These are phyloP conservation scores for Syrmaticus mikado DNA, from an alignment of 2,113 vertebrate species.

Conservation along the genomic window DNA sequence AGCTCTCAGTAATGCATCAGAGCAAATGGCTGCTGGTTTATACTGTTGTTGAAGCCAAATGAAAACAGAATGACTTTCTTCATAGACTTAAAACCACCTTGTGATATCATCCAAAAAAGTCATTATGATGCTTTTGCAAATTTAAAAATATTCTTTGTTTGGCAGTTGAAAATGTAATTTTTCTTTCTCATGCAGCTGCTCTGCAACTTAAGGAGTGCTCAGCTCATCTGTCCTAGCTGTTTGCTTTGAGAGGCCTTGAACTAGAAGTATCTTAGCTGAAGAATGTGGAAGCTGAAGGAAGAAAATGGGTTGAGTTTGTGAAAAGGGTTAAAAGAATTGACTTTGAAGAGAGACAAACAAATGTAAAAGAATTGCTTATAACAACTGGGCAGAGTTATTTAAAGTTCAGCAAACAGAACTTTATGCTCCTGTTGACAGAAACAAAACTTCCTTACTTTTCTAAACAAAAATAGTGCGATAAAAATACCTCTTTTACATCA, in stretches of 20 bases:
- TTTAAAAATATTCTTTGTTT: background rate
- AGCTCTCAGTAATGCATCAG: background rate
- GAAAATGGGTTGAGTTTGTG: background rate
- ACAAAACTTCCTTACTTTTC: background rate
- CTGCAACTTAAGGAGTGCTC: background rate
- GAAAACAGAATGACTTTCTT: background rate
- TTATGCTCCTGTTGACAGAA: background rate
- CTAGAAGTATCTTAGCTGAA: background rate
- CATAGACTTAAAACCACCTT: background rate
- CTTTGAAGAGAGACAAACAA: background rate
- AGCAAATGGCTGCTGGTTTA: background rate
- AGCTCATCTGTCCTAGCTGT: background rate
- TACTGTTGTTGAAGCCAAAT: background rate
- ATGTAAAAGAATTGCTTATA: background rate
- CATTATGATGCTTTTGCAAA: background rate
- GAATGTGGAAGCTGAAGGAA: background rate
- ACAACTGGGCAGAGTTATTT: background rate
- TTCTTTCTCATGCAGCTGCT: background rate
- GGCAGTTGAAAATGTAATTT: background rate
- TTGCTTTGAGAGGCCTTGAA: slow-evolving; percentile 37
- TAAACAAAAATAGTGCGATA: background rate
- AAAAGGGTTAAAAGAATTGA: background rate
- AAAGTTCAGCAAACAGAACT: background rate
- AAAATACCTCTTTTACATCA: background rate
- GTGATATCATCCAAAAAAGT: background rate